A percentile compares a stretch with the other conserved stretches of the same genome.
Evolutionary conservation across 1,140 invertebrate species (phyloP).

Genomic region (Drosophila paulistorum): DNA sequence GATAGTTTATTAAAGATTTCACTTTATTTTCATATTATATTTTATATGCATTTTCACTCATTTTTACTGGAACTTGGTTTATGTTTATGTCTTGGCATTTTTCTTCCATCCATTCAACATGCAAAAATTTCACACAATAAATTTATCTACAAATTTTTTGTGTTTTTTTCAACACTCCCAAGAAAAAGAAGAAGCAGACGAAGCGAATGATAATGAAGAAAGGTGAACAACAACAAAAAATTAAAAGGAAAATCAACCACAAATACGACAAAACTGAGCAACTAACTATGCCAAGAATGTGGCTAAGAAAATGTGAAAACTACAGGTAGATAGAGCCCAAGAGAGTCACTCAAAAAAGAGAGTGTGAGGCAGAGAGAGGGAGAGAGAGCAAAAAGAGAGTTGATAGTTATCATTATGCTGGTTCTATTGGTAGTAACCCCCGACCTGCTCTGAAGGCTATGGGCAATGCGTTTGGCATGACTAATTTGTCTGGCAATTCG

Average conservation of each 20-base stretch:
- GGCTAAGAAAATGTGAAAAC: slow-evolving; percentile 48
- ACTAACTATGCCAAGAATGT: slow-evolving; percentile 49
- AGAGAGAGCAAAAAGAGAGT: slow-evolving; percentile 16
- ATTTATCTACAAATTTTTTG: slow-evolving; percentile 55
- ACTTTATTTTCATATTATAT: slow-evolving; percentile 49
- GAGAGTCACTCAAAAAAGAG: not conserved
- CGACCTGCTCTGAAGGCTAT: not conserved
- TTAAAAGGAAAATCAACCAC: slow-evolving; percentile 23
- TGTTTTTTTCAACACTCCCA: slow-evolving; percentile 37
- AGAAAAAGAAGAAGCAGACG: not conserved
- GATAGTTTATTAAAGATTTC: slow-evolving; percentile 33
- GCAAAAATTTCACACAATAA: slow-evolving; percentile 78
- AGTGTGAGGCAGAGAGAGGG: slow-evolving; percentile 20
- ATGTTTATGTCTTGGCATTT: slow-evolving; percentile 43
- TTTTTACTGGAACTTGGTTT: slow-evolving; percentile 27
- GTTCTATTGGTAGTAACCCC: slow-evolving; percentile 6
- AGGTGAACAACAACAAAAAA: not conserved
- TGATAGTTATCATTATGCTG: not conserved
- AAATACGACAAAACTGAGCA: slow-evolving; percentile 33
- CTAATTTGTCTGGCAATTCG: slow-evolving; percentile 65
- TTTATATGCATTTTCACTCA: slow-evolving; percentile 38
- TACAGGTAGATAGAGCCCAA: slow-evolving; percentile 39
- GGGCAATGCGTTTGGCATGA: slow-evolving; percentile 62
- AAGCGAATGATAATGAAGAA: not conserved
- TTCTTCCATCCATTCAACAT: slow-evolving; percentile 62